phyloP scores from a whole-genome alignment of 2,113 vertebrate species.

The zebrafish (Danio rerio) region DNA sequence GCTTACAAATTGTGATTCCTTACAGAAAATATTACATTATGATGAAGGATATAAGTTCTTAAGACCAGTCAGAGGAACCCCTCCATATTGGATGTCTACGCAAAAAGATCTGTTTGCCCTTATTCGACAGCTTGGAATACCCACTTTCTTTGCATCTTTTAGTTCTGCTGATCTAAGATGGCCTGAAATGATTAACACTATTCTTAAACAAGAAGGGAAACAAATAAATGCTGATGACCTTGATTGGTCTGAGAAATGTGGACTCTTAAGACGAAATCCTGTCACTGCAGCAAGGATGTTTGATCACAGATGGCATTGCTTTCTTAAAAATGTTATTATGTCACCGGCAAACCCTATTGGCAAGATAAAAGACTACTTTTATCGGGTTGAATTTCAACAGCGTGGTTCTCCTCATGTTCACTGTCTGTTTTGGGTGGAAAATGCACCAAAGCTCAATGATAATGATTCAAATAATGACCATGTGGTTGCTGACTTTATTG shows the following conservation, averaged over 20 bases:
- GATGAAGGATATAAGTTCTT: conserved; percentile 15
- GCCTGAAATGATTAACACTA: conserved; percentile 14
- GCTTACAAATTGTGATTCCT: background rate
- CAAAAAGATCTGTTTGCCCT: conserved; percentile 8
- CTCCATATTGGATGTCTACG: background rate
- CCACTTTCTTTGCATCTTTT: conserved; percentile 19
- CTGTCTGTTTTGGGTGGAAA: conserved; percentile 7
- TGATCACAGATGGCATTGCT: background rate
- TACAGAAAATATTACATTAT: background rate
- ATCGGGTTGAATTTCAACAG: conserved; percentile 1
- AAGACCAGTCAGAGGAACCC: background rate
- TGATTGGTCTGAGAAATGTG: conserved; percentile 26
- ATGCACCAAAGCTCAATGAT: background rate
- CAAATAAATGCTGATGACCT: background rate
- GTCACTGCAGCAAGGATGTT: conserved; percentile 9
- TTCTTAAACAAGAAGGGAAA: background rate
- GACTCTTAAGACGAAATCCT: background rate
- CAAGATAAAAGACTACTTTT: conserved; percentile 3
- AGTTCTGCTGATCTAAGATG: conserved; percentile 39
- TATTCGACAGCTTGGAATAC: background rate
- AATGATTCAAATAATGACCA: background rate
- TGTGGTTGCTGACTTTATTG: conserved; percentile 20
- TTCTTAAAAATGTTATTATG: background rate
- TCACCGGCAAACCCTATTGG: conserved; percentile 8
- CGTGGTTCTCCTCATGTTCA: conserved; percentile 1